phyloP scores from a whole-genome alignment of 1,140 invertebrate genomes.

The Dufourea novaeangliae region DNA sequence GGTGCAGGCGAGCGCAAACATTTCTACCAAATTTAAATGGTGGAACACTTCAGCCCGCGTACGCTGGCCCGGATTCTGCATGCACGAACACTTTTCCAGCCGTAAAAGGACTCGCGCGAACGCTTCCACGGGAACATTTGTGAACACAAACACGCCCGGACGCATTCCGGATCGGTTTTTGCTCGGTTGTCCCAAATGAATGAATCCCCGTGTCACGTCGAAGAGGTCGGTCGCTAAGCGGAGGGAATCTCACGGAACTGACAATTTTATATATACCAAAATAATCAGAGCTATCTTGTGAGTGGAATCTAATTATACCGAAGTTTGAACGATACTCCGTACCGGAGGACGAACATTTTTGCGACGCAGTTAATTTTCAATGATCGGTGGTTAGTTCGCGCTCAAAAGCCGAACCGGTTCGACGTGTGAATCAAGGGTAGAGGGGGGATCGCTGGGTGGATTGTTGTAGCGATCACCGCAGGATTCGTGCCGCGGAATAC shows the following conservation, averaged over 20 bases:
- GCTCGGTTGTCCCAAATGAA: background rate
- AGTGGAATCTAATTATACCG: constrained; percentile 22
- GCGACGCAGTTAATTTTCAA: constrained; percentile 21
- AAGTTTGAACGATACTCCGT: background rate
- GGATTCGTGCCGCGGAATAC: background rate
- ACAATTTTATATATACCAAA: too few relatives aligned
- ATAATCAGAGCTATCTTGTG: too few relatives aligned
- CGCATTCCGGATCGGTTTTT: constrained; percentile 1
- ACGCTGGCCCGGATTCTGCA: background rate
- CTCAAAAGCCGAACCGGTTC: background rate
- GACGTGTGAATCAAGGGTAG: too few relatives aligned
- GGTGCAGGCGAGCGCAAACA: constrained; percentile 17
- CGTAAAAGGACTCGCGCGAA: background rate
- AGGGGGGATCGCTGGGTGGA: background rate
- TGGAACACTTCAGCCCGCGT: constrained; percentile 7
- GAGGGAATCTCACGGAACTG: too few relatives aligned
- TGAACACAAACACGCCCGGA: background rate
- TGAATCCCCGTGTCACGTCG: background rate
- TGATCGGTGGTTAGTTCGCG: background rate
- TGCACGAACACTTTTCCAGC: constrained; percentile 6
- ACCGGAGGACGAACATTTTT: constrained; percentile 9
- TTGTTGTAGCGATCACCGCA: too few relatives aligned
- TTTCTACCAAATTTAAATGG: constrained; percentile 32
- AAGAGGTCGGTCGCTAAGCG: background rate
- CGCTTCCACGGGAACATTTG: background rate